These are phyloP conservation scores for Brachynemurus nebulosus DNA, from an alignment of 2,888 invertebrate species.

Conservation along the genomic window DNA sequence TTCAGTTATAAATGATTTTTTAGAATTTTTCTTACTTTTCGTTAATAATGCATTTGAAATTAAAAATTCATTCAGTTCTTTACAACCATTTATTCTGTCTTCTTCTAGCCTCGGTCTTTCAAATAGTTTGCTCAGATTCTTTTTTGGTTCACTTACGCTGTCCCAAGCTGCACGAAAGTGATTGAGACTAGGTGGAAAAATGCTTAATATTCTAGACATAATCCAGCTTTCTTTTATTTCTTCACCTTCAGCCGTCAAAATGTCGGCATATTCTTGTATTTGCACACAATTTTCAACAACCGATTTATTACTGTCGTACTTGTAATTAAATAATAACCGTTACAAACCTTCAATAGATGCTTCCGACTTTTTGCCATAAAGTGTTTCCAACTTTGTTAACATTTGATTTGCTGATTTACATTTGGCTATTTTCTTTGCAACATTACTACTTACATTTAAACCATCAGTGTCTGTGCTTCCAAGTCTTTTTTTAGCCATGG, in stretches of 20 bases:
- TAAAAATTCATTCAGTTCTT: neutral
- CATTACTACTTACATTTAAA: conserved; percentile 1
- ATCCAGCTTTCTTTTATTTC: conserved; percentile 13
- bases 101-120: conserved; percentile 4
- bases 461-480: conserved; percentile 21
- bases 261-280: conserved; percentile 9
- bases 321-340: conserved; percentile 19
- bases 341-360: conserved; percentile 17
- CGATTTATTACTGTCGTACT: conserved; percentile 14
- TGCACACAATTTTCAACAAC: conserved; percentile 13
- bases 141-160: neutral
- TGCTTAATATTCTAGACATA: conserved; percentile 12
- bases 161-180: conserved; percentile 1
- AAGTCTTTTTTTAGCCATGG: conserved; percentile 19
- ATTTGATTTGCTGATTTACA: conserved; percentile 18
- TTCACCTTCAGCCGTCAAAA: conserved; percentile 11
- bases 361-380: conserved; percentile 19
- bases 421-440: conserved; percentile 19
- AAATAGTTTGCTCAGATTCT: neutral
- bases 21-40: too few species aligned
- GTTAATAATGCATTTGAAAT: neutral
- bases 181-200: conserved; percentile 10
- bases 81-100: neutral
- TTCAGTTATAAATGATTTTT: too few species aligned
- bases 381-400: conserved; percentile 17